Percentiles rank a stretch among this genome's conserved stretches.
Evolutionary conservation across 2,797 vertebrate species (phyloP).

Genomic region (Peromyscus aztecus): DNA sequence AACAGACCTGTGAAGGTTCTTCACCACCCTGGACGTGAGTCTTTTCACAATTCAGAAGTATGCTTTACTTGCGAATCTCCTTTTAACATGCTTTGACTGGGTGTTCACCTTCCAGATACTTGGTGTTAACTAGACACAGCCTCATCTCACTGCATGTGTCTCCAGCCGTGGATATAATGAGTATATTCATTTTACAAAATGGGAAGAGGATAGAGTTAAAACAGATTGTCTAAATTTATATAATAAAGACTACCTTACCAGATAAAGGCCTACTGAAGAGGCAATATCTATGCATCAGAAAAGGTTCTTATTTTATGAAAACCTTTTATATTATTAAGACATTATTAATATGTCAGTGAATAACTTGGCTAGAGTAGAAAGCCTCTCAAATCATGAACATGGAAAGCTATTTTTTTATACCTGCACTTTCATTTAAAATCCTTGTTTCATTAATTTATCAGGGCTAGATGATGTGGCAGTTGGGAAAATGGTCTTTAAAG

Average conservation of each 20-base stretch:
- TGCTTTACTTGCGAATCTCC: conserved; percentile 56
- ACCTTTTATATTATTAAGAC: conserved; percentile 4
- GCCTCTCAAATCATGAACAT: not conserved
- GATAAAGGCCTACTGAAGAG: not conserved
- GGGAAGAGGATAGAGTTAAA: conserved; percentile 33
- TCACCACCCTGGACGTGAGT: conserved; percentile 49
- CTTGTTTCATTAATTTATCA: not conserved
- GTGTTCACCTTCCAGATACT: conserved; percentile 62
- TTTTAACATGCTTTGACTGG: conserved; percentile 63
- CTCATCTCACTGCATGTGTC: conserved; percentile 26
- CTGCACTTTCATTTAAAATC: conserved; percentile 35
- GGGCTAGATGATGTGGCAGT: not conserved
- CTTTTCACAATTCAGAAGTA: conserved; percentile 62
- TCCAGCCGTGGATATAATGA: conserved; percentile 45
- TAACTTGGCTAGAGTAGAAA: conserved; percentile 4
- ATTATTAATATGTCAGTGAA: conserved; percentile 9
- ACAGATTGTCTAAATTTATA: not conserved
- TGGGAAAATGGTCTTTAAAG: not conserved
- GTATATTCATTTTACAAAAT: conserved; percentile 41
- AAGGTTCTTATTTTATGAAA: conserved; percentile 9
- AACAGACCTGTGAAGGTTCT: conserved; percentile 56
- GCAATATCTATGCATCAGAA: not conserved
- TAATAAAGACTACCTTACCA: not conserved
- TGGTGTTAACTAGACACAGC: conserved; percentile 25
- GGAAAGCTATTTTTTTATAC: not conserved